A percentile compares a stretch with the other conserved stretches of the same genome.
Evolutionary conservation across 2,797 vertebrate species (phyloP).

Genomic region (Leucoraja ocellata): DNA sequence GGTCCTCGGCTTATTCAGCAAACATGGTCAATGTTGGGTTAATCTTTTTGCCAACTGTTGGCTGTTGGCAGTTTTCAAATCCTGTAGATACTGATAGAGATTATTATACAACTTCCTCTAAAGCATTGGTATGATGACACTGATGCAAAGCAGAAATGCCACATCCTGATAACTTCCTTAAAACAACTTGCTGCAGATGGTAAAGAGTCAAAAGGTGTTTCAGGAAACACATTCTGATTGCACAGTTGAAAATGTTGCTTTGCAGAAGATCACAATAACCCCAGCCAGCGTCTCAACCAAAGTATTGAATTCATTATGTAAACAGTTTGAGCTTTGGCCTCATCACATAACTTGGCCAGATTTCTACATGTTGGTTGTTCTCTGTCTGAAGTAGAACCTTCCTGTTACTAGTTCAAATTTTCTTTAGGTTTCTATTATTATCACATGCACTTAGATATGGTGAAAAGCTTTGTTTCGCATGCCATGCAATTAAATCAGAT

Average conservation of each 20-base stretch:
- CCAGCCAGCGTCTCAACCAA: not conserved
- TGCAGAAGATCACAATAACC: not conserved
- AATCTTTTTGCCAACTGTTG: not conserved
- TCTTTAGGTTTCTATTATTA: not conserved
- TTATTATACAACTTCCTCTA: slow-evolving; percentile 17
- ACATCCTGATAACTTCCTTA: slow-evolving; percentile 27
- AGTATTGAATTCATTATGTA: not conserved
- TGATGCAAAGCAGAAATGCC: slow-evolving; percentile 15
- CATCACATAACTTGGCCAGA: not conserved
- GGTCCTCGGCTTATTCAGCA: not conserved
- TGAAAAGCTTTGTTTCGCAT: no score
- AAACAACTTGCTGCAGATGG: not conserved
- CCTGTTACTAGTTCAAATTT: not conserved
- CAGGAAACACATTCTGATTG: not conserved
- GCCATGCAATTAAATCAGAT: no score
- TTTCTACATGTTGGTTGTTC: not conserved
- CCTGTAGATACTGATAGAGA: not conserved
- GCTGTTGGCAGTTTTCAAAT: not conserved
- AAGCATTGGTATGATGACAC: not conserved
- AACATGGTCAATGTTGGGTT: not conserved
- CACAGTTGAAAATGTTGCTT: not conserved
- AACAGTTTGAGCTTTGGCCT: not conserved
- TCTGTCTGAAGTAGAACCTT: not conserved
- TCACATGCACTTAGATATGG: no score
- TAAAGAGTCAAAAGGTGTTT: not conserved